These are phyloP conservation scores for Pangasius macronema DNA, from an alignment of 2,797 vertebrate genomes.

Conservation along the genomic window DNA sequence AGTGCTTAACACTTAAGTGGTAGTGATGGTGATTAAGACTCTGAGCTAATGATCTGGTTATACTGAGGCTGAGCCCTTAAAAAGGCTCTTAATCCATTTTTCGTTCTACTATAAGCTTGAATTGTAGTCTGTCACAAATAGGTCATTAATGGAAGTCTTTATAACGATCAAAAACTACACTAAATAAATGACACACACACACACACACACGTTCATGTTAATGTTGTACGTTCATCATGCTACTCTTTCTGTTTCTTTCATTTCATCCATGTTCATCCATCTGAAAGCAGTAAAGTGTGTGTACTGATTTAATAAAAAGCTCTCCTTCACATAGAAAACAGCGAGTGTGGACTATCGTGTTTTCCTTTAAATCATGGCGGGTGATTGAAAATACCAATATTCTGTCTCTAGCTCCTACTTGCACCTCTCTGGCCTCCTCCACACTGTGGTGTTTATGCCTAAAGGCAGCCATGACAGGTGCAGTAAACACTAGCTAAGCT, in stretches of 20 bases:
- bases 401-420: constrained; percentile 31
- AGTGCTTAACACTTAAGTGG: background rate
- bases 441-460: constrained; percentile 60
- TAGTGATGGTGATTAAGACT: background rate
- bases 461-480: constrained; percentile 64
- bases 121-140: background rate
- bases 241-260: background rate
- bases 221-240: background rate
- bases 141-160: background rate
- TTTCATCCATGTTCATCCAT: constrained; percentile 28
- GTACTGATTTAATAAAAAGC: background rate
- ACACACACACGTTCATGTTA: background rate
- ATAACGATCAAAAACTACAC: background rate
- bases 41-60: background rate
- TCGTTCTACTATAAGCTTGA: background rate
- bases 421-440: constrained; percentile 41
- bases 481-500: constrained; percentile 63
- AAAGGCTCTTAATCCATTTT: background rate
- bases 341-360: constrained; percentile 35
- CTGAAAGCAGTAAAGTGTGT: constrained; percentile 28
- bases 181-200: background rate
- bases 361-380: constrained; percentile 39
- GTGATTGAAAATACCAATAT: background rate
- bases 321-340: constrained; percentile 38
- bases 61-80: background rate